Conservation (phyloP, 2,113 vertebrate genomes). For the Campylomormyrus numenius region DNA sequence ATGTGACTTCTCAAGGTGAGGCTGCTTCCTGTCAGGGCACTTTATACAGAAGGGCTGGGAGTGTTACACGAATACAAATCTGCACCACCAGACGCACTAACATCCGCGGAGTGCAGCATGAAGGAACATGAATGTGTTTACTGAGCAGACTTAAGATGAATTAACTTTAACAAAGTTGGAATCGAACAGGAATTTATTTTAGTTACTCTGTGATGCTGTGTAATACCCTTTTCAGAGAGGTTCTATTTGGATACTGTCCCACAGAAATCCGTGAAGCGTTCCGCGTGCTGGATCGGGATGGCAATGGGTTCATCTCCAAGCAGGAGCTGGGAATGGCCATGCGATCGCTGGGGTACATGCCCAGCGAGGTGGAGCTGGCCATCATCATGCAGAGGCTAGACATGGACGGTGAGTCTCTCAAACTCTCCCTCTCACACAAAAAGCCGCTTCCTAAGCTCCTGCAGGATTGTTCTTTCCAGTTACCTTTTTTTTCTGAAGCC, state of each 20-base stretch:
- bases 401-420: slow-evolving; percentile 56
- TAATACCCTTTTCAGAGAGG: neutral
- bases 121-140: neutral
- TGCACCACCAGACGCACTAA: neutral
- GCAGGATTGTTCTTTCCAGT: neutral
- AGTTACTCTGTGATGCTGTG: neutral
- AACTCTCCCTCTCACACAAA: neutral
- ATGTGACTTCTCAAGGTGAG: neutral
- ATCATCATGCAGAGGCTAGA: slow-evolving; percentile 82
- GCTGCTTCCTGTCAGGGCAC: neutral
- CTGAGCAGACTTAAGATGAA: neutral
- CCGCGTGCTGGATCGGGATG: slow-evolving; percentile 69
- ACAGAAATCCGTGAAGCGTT: slow-evolving; percentile 81
- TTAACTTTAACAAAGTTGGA: neutral
- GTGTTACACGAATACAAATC: neutral
- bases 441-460: neutral
- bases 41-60: neutral
- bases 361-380: slow-evolving; percentile 72
- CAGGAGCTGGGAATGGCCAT: slow-evolving; percentile 87
- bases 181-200: neutral
- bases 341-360: slow-evolving; percentile 81
- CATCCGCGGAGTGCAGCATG: neutral
- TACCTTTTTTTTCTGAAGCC: neutral
- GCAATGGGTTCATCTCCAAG: slow-evolving; percentile 84
- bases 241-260: neutral